Evolutionary conservation across 2,113 vertebrate species (phyloP).

Genomic region (Corythornis cristatus): DNA sequence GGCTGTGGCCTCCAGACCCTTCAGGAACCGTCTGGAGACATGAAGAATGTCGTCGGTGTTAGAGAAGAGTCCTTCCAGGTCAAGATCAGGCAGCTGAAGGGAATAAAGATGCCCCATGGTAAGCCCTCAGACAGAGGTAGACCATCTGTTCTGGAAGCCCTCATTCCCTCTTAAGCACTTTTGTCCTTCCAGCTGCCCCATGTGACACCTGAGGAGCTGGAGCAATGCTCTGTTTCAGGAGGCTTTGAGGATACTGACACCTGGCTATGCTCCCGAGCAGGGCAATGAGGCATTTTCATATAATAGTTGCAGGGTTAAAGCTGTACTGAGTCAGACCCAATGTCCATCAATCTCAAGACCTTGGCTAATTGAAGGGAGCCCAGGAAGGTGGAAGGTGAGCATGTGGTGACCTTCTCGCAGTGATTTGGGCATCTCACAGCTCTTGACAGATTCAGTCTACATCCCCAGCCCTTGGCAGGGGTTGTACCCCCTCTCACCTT

Average conservation of each 20-base stretch:
- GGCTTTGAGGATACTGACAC: neutral
- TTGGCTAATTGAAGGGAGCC: neutral
- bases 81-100: conserved; percentile 81
- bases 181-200: neutral
- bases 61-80: conserved; percentile 89
- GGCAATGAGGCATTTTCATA: neutral
- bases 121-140: neutral
- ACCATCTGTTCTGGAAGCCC: rapidly evolving
- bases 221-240: neutral
- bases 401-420: neutral
- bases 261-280: neutral
- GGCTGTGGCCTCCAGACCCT: conserved; percentile 76
- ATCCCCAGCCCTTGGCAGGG: neutral
- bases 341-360: neutral
- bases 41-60: conserved; percentile 85
- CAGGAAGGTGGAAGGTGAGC: neutral
- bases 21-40: conserved; percentile 82
- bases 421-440: rapidly evolving
- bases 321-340: neutral
- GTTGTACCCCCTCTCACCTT: neutral
- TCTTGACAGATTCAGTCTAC: rapidly evolving
- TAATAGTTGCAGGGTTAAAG: neutral
- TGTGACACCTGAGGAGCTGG: rapidly evolving
- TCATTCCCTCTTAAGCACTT: rapidly evolving
- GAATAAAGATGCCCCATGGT: neutral